Evolutionary conservation across 2,797 vertebrate genomes (phyloP), one percentile per base, ranked within the genome.

Genomic region (Eleutherodactylus coqui): DNA sequence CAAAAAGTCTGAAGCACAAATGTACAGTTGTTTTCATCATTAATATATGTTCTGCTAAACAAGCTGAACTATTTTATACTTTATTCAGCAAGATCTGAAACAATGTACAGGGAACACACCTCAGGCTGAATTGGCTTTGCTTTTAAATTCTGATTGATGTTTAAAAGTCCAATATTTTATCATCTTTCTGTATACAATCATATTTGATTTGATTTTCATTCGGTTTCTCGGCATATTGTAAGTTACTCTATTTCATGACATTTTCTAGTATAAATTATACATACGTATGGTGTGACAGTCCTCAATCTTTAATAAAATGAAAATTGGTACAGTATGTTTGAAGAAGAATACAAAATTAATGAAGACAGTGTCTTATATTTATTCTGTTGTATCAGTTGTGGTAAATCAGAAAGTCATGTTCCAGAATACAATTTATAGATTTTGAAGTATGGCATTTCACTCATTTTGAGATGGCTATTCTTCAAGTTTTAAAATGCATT

Each of bases 71-170:
- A 4, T 79, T 79, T 24, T 81, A 49, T 51, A n/a, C 53, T 47
- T 14, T 47, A 80, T 34, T 21, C 10, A 47, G 17, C 13, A 2
- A 17, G 0, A 24, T 80, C 13, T 47, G 16, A 49, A 34, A 47
- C 29, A 51, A 51, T 36, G 32, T n/a, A 53, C 29, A 53, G 47
- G 13, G 21, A 36, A 51, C 36, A 38, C 10, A 81, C 45, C 64
- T 69, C 79, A 51, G 13, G 79, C 21, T 51, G 41, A 81, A 69
- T 51, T 81, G 32, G 43, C 13, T n/a, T 38, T 51, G 45, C 79
- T 81, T 70, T 81, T 49, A 81, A 51, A 81, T 81, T 81, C 79
- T 81, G 29, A 81, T 64, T 69, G 41, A 49, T 49, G 79, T 70
- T 32, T 62, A 81, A 69, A 38, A 69, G 79, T 51, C 29, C 62